Conservation (phyloP, 2,888 invertebrate genomes). For the Calameuta idolon region DNA sequence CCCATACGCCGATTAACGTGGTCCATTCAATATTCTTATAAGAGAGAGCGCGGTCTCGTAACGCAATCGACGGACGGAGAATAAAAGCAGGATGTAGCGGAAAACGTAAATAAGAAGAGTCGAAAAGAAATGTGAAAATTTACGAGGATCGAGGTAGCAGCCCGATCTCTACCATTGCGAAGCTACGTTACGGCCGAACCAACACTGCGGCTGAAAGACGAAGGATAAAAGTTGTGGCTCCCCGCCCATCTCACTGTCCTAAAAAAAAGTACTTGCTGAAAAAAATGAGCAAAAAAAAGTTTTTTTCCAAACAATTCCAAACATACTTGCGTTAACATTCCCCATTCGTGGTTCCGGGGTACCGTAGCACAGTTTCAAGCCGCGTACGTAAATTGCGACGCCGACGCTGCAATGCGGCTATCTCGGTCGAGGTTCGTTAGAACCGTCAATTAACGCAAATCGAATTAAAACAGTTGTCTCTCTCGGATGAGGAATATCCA, state of each 20-base stretch:
- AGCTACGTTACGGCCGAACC: not conserved
- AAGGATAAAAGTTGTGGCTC: not conserved
- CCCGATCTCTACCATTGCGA: not conserved
- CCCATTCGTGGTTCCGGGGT: not conserved
- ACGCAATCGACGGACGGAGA: not conserved
- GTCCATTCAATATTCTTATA: not conserved
- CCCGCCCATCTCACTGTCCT: not conserved
- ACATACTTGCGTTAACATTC: not conserved
- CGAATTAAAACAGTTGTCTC: constrained; percentile 36
- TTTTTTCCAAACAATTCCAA: not conserved
- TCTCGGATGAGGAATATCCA: not conserved
- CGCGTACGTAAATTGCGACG: constrained; percentile 6
- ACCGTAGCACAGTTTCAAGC: not conserved
- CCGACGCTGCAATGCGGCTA: constrained; percentile 6
- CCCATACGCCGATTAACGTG: not conserved
- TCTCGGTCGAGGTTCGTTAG: constrained; percentile 42
- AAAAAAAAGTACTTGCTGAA: not conserved
- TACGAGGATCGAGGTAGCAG: constrained; percentile 13
- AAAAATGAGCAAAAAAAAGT: not conserved
- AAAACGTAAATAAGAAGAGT: not conserved
- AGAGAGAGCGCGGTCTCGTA: not conserved
- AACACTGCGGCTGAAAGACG: not conserved
- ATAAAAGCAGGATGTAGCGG: not conserved
- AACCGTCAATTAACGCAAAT: constrained; percentile 52
- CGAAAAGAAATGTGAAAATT: not conserved